Base-by-base conservation (phyloP, 2,797 vertebrate genomes). In the Mastacembelus armatus region DNA sequence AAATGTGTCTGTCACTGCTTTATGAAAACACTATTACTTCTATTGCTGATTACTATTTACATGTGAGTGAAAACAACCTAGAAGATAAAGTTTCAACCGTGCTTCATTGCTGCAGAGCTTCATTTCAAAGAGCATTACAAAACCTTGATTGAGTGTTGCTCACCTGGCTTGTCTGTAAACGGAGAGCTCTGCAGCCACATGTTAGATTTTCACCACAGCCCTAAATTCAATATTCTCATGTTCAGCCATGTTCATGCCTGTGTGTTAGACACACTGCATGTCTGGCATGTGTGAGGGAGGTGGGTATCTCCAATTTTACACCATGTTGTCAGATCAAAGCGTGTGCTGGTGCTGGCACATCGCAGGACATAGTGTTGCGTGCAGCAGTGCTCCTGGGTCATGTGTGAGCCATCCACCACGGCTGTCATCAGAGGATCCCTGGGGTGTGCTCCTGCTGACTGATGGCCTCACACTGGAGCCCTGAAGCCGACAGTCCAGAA, bases 211-310 rank as follows among this genome's bases (percentile, higher is more conserved):
- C 66, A 47, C 18, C 55, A 73, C 85, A 27, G 76, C 70, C 60
- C 66, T 78, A 92, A 91, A 93, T 94, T 94, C 85, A 92, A 92
- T 93, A 89, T 89, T 79, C 85, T 62, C 27, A 38, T 60, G 87
- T 85, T 71, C 58, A 19, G 59, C 74, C 30, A 24, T 12, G 55
- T 79, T 63, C 74, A 50, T 58, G 83, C 80, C 74, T 71, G 78
- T 66, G 78, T 61, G 61, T 89, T 80, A 64, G 44, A 56, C 66
- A 22, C 74, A 67, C 68, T 40, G 61, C 64, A 30, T 71, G 78
- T 87, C 74, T 74, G 77, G 67, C 84, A 87, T 86, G 81, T 89
- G 86, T 81, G 66, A 54, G 83, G n/a, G 74, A 5, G 11, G 67
- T 8, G 73, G 70, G 62, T 80, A 83, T 79, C 63, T 77, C 75